Evolutionary conservation across 2,113 vertebrate genomes (phyloP), one percentile per base, ranked within the genome.

Genomic region (Apaloderma vittatum): DNA sequence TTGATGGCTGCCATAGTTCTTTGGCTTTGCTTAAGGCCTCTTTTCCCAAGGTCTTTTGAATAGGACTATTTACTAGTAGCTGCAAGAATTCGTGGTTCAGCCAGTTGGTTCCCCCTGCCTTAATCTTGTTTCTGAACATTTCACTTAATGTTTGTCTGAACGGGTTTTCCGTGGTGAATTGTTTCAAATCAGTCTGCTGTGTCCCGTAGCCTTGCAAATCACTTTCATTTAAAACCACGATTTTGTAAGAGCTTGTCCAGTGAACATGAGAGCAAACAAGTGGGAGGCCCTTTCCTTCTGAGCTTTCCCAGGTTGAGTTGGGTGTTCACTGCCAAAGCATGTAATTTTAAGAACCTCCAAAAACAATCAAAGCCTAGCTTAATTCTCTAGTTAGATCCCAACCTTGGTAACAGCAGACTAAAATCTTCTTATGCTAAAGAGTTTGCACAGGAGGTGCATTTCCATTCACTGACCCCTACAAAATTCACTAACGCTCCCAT

Each of bases 381-480:
- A 74, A 82, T 29, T 84, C 66, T 79, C n/a, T 59, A 51, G 23
- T 40, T 88, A 32, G 43, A 90, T 70, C 40, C 15, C 37, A 82
- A 5, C 74, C 76, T 88, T 76, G 51, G 32, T 67, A 83, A 71
- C 22, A 80, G 55, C 55, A 82, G 23, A n/a, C 7, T 45, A 7
- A 2, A 54, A 58, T 45, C 80, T 90, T 77, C 26, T 78, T 88
- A 80, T 57, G 40, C 32, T 90, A 55, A 87, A 90, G 43, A 74
- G 7, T 74, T 90, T 82, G 66, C 46, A 94, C 68, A 54, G 24
- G 57, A 93, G 46, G n/a, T 88, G 36, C 18, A 30, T 88, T 91
- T 95, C 68, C 62, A 40, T 55, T 72, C 57, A 66, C 15, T 93
- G 89, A 92, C 86, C 91, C 52, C 81, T 93, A 58, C 86, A 91